Percentiles rank a stretch among this genome's conserved stretches.
phyloP scores from a whole-genome alignment of 2,888 invertebrate genomes.

The Dorcus hopei region DNA sequence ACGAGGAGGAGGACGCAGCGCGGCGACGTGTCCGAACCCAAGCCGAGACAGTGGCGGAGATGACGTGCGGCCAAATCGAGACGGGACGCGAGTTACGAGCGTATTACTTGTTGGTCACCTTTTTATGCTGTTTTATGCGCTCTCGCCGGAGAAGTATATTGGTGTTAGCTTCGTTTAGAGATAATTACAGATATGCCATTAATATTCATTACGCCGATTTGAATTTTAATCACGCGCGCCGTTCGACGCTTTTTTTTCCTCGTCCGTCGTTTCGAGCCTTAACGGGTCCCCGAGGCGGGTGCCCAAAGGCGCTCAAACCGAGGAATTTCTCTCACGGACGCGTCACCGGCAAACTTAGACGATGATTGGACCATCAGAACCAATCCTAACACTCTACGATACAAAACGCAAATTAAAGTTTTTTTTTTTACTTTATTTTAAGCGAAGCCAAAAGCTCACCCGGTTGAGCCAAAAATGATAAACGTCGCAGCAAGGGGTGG shows the following conservation, averaged over 20 bases:
- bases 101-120: constrained; percentile 12
- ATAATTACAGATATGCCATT: neutral
- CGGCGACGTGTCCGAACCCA: neutral
- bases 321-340: too few species aligned
- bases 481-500: too few species aligned
- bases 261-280: too few species aligned
- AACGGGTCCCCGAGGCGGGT: too few species aligned
- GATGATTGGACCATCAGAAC: too few species aligned
- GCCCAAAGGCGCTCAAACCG: too few species aligned
- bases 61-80: neutral
- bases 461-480: too few species aligned
- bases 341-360: too few species aligned
- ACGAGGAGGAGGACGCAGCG: neutral
- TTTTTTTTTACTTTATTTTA: too few species aligned
- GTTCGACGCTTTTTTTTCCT: neutral
- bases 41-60: neutral
- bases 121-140: constrained; percentile 12
- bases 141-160: constrained; percentile 3
- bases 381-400: too few species aligned
- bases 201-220: neutral
- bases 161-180: neutral
- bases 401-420: too few species aligned
- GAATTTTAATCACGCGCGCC: neutral
- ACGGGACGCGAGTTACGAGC: neutral
- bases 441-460: too few species aligned